Conservation (phyloP, 2,113 vertebrate genomes). For the Ameiurus melas region DNA sequence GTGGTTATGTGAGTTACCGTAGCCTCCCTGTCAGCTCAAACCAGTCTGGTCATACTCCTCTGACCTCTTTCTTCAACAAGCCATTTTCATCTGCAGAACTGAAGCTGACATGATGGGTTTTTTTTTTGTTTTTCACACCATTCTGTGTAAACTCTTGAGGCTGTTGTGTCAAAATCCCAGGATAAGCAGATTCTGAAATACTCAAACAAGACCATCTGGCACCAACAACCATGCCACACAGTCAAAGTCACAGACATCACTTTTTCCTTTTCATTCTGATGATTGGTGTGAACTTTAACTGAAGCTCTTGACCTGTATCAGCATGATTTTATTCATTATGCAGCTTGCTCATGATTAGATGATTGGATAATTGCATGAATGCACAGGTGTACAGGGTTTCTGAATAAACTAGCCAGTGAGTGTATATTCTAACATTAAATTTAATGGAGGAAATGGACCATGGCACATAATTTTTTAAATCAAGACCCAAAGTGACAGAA, state of each 20-base stretch:
- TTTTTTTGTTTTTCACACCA: not conserved
- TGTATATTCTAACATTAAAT: not conserved
- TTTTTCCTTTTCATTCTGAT: not conserved
- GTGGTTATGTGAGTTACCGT: not conserved
- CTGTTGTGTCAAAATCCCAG: not conserved
- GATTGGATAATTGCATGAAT: not conserved
- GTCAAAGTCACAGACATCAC: not conserved
- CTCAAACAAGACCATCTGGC: not conserved
- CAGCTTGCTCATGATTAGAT: not conserved
- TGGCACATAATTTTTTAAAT: not conserved
- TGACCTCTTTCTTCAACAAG: not conserved
- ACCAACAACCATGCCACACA: not conserved
- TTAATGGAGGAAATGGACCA: not conserved
- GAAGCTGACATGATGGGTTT: not conserved
- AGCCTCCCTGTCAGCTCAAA: no score
- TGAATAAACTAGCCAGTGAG: not conserved
- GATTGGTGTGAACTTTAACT: not conserved
- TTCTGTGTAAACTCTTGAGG: not conserved
- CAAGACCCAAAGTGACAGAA: not conserved
- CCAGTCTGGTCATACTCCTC: not conserved
- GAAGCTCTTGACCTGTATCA: not conserved
- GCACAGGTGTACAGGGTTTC: not conserved
- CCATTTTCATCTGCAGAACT: not conserved
- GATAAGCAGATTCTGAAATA: not conserved
- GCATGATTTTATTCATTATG: not conserved